These are phyloP conservation scores for Cassiopea andromeda DNA, from an alignment of 30 jellyfish, hydroid and myxozoan genomes.

Conservation along the genomic window DNA sequence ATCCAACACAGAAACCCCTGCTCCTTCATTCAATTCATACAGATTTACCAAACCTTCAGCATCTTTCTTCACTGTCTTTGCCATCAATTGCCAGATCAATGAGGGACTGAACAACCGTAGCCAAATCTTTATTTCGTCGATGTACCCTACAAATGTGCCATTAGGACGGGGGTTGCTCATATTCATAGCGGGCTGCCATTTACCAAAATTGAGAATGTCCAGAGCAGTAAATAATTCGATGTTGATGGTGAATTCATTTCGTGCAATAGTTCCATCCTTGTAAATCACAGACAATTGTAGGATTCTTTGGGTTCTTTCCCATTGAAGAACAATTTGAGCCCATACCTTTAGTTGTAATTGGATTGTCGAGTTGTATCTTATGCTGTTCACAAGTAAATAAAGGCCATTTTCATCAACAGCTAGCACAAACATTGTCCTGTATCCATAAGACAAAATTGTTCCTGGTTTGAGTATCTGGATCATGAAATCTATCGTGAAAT, in stretches of 20 bases:
- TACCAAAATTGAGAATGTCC: constrained; percentile 45
- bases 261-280: constrained; percentile 42
- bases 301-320: constrained; percentile 34
- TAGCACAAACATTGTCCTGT: constrained; percentile 26
- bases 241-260: constrained; percentile 13
- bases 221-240: constrained; percentile 18
- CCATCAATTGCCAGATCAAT: constrained; percentile 59
- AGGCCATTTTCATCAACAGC: constrained; percentile 21
- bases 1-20: constrained; percentile 10
- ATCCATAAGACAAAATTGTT: constrained; percentile 51
- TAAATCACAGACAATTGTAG: constrained; percentile 34
- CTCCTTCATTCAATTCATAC: constrained; percentile 43
- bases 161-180: constrained; percentile 35
- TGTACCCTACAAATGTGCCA: constrained; percentile 49
- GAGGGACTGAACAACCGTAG: constrained; percentile 66
- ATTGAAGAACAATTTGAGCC: constrained; percentile 50
- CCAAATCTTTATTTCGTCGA: constrained; percentile 68
- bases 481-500: constrained; percentile 53
- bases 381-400: constrained; percentile 17
- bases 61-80: constrained; percentile 49
- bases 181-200: constrained; percentile 76
- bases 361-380: constrained; percentile 23
- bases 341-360: constrained; percentile 14
- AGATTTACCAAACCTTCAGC: constrained; percentile 37
- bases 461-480: constrained; percentile 34